Evolutionary conservation across 2,888 invertebrate species (phyloP).

Genomic region (Erebia palarica): DNA sequence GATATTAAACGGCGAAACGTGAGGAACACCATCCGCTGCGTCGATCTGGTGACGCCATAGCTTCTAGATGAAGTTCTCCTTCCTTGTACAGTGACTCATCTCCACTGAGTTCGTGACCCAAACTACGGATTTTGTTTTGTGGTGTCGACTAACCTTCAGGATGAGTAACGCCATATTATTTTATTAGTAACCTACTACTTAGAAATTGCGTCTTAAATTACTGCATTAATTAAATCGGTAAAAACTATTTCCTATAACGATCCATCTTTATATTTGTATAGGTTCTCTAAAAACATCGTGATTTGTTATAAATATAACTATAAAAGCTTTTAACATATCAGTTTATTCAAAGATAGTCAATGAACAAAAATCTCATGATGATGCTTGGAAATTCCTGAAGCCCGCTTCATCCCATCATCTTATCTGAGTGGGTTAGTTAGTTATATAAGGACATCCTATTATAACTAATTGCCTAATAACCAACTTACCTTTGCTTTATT

Average conservation of each 20-base stretch:
- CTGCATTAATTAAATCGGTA: conserved; percentile 40
- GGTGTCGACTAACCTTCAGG: conserved; percentile 60
- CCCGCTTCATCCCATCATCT: too few relatives aligned
- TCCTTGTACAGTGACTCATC: conserved; percentile 75
- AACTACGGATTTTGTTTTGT: conserved; percentile 66
- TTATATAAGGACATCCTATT: too few relatives aligned
- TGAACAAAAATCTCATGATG: neutral
- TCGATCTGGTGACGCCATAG: conserved; percentile 68
- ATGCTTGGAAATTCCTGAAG: neutral
- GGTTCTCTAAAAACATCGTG: conserved; percentile 9
- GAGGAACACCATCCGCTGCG: conserved; percentile 35
- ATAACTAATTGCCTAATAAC: too few relatives aligned
- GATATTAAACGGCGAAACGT: conserved; percentile 37
- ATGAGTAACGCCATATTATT: conserved; percentile 49
- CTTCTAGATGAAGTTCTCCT: conserved; percentile 59
- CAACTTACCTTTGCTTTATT: too few relatives aligned
- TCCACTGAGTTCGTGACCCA: conserved; percentile 69
- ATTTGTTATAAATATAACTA: neutral
- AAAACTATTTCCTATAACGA: conserved; percentile 34
- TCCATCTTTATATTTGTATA: neutral
- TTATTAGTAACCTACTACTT: conserved; percentile 43
- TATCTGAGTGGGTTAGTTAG: too few relatives aligned
- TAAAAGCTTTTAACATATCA: conserved; percentile 15
- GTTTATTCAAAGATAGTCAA: neutral
- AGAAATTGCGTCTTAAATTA: conserved; percentile 41